A percentile compares a stretch with the other conserved stretches of the same genome.
These are phyloP conservation scores for Nycticebus coucang DNA, from an alignment of 2,113 vertebrate species.

Conservation along the genomic window DNA sequence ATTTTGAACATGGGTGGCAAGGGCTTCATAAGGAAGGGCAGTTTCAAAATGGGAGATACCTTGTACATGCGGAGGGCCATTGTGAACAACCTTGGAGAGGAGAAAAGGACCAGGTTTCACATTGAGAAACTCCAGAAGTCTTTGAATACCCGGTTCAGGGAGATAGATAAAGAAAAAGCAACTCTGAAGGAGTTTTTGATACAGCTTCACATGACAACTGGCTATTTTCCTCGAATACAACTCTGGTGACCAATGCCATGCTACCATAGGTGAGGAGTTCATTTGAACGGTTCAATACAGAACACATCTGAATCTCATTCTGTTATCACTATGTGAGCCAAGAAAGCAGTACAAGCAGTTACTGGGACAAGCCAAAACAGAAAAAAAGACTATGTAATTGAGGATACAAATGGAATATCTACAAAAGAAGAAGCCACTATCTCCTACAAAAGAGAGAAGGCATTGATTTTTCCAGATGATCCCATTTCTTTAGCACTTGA, in stretches of 20 bases:
- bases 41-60: background rate
- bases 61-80: background rate
- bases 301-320: background rate
- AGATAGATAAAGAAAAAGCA: conserved; percentile 67
- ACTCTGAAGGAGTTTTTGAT: conserved; percentile 23
- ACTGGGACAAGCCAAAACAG: background rate
- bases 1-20: background rate
- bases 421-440: background rate
- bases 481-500: background rate
- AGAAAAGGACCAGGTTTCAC: conserved; percentile 49
- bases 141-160: background rate
- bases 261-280: background rate
- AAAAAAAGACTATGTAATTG: background rate
- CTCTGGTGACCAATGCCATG: conserved; percentile 1
- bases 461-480: background rate
- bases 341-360: background rate
- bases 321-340: background rate
- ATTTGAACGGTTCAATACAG: background rate
- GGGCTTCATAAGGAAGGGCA: background rate
- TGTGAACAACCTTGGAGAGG: conserved; percentile 62
- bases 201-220: conserved; percentile 57
- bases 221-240: conserved; percentile 36
- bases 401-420: background rate
- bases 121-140: conserved; percentile 63
- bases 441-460: background rate